Evolutionary conservation across 2,113 vertebrate species (phyloP), one percentile per base, ranked within the genome.

Genomic region (Neolamprologus brichardi): DNA sequence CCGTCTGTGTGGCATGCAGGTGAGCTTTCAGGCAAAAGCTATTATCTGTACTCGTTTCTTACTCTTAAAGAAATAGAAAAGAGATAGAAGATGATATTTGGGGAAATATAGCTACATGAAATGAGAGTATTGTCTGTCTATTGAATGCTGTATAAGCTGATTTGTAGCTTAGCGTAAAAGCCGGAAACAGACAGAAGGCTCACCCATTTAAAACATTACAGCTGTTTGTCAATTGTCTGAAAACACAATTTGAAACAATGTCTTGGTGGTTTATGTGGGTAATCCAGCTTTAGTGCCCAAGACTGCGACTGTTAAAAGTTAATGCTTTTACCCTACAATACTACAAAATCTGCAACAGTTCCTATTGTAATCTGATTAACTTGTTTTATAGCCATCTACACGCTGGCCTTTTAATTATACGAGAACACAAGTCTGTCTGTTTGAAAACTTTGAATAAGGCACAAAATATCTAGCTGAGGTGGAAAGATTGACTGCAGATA

Each of bases 1-100:
- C 79, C 95, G 98, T 1, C 97, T 99, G 53, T 98, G 98, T 81
- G 99, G 98, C 93, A 99, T 99, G 98, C 98, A 99, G 98, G 99
- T 99, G 87, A 46, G 93, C 41, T 70, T 32, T 5, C n/a, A 51
- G 25, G 2, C 70, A 30, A 46, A 30, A 0, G 23, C 70, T n/a
- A 7, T 30, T 49, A 8, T 49, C 25, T 49, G 1, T 49, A 77
- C 8, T 49, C 15, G 0, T 49, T 15, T 28, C 41, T 28, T 25
- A 25, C 12, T 72, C 64, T 44, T 44, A 72, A 72, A 75, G 70
- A 18, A 30, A 77, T 77, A 8, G 23, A 49, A 72, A 72, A 49
- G 41, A 18, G 2, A 77, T 2, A 12, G 9, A 30, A 60, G 56
- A 49, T 49, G 9, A 77, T 51, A 13, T 30, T 49, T 18, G 41